Evolutionary conservation across 1,140 invertebrate species (phyloP).

Genomic region (Euura saliciscinereae): DNA sequence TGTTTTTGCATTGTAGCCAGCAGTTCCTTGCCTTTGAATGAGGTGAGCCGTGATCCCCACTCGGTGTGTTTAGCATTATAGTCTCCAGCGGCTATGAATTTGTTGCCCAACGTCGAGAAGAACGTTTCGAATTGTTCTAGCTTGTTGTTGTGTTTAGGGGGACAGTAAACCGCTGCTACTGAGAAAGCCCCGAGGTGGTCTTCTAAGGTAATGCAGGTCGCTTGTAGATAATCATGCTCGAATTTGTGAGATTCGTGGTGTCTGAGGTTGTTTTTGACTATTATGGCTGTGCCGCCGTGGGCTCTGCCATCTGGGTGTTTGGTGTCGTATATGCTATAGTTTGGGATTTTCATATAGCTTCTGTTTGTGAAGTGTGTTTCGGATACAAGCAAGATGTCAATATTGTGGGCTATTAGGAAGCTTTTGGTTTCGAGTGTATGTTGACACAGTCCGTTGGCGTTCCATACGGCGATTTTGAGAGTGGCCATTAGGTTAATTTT

Average conservation of each 20-base stretch:
- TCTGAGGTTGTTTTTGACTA: slow-evolving; percentile 22
- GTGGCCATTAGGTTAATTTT: slow-evolving; percentile 23
- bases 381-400: slow-evolving; percentile 36
- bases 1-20: slow-evolving; percentile 32
- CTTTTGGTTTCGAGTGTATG: slow-evolving; percentile 26
- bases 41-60: slow-evolving; percentile 49
- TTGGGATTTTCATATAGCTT: slow-evolving; percentile 28
- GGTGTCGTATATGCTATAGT: slow-evolving; percentile 30
- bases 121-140: slow-evolving; percentile 25
- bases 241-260: slow-evolving; percentile 22
- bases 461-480: slow-evolving; percentile 29
- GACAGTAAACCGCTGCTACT: slow-evolving; percentile 31
- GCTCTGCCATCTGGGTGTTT: slow-evolving; percentile 33
- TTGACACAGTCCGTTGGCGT: slow-evolving; percentile 32
- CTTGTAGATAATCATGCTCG: slow-evolving; percentile 26
- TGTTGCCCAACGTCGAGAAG: slow-evolving; percentile 26
- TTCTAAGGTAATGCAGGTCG: slow-evolving; percentile 25
- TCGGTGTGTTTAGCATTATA: slow-evolving; percentile 52
- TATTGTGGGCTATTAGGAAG: slow-evolving; percentile 33
- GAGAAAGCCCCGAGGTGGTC: not conserved
- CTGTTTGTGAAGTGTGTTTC: slow-evolving; percentile 37
- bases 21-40: slow-evolving; percentile 36
- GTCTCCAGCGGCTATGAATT: slow-evolving; percentile 44
- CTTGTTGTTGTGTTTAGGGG: slow-evolving; percentile 28
- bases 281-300: slow-evolving; percentile 34